Conservation (phyloP, 53 echinoderm and acorn worm genomes). For the Actinopyga echinites region DNA sequence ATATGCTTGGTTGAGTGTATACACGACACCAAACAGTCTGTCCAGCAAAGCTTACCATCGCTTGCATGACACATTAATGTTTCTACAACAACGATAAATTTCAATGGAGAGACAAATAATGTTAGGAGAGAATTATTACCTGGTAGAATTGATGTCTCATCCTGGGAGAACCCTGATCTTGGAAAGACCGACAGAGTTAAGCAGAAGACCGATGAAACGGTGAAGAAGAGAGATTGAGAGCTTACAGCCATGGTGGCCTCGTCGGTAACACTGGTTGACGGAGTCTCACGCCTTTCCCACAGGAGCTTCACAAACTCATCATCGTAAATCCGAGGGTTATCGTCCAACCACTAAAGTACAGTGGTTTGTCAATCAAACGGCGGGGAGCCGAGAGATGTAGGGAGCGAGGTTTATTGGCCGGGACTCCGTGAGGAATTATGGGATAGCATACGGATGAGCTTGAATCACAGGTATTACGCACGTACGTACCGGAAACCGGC, state of each 20-base stretch:
- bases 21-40: too few relatives aligned
- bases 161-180: not conserved
- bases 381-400: not conserved
- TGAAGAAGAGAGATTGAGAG: not conserved
- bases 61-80: too few relatives aligned
- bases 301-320: slow-evolving; percentile 10
- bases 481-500: too few relatives aligned
- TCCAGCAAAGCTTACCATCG: too few relatives aligned
- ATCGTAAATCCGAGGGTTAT: slow-evolving; percentile 6
- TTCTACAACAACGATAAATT: too few relatives aligned
- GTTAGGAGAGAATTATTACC: not conserved
- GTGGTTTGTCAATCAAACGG: slow-evolving; percentile 4
- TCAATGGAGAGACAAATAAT: too few relatives aligned
- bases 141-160: not conserved
- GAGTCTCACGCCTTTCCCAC: slow-evolving; percentile 23
- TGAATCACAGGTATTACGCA: too few relatives aligned
- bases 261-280: not conserved
- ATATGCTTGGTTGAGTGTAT: too few relatives aligned
- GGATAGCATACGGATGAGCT: too few relatives aligned
- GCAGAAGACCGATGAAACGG: not conserved
- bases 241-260: not conserved
- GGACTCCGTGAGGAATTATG: too few relatives aligned
- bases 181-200: not conserved
- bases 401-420: not conserved
- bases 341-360: slow-evolving; percentile 37